Evolutionary conservation across 1,140 invertebrate species (phyloP).

Genomic region (Drosophila dunni): DNA sequence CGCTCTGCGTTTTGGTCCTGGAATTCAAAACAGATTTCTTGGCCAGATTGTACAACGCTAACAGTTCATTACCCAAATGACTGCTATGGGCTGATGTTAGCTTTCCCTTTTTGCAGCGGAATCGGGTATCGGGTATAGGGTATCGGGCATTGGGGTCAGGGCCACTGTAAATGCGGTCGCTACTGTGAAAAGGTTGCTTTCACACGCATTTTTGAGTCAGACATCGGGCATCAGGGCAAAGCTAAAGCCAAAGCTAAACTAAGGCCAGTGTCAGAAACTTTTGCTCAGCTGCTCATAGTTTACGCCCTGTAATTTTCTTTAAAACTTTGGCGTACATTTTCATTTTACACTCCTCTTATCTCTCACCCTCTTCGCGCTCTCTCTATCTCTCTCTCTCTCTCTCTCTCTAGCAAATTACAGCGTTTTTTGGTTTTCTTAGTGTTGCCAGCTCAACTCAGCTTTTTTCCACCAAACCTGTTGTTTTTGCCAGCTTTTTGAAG

Average conservation of each 20-base stretch:
- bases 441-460: too few relatives aligned
- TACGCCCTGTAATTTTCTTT: constrained; percentile 49
- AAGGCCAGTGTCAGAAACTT: constrained; percentile 52
- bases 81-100: constrained; percentile 31
- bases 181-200: constrained; percentile 54
- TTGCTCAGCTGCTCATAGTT: constrained; percentile 43
- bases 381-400: not conserved
- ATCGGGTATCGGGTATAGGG: not conserved
- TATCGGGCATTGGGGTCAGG: not conserved
- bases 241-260: constrained; percentile 1
- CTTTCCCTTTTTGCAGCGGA: not conserved
- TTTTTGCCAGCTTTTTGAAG: too few relatives aligned
- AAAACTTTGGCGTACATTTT: constrained; percentile 45
- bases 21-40: constrained; percentile 81
- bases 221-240: constrained; percentile 9
- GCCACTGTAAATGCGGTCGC: constrained; percentile 1
- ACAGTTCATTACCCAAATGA: constrained; percentile 83
- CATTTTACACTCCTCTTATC: not conserved
- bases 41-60: constrained; percentile 77
- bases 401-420: not conserved
- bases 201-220: constrained; percentile 48
- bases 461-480: too few relatives aligned
- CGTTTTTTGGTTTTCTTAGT: too few relatives aligned
- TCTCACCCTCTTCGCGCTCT: too few relatives aligned
- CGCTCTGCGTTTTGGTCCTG: constrained; percentile 45